These are phyloP conservation scores for Hypotaenidia okinawae DNA, from an alignment of 2,797 vertebrate genomes.

Conservation along the genomic window DNA sequence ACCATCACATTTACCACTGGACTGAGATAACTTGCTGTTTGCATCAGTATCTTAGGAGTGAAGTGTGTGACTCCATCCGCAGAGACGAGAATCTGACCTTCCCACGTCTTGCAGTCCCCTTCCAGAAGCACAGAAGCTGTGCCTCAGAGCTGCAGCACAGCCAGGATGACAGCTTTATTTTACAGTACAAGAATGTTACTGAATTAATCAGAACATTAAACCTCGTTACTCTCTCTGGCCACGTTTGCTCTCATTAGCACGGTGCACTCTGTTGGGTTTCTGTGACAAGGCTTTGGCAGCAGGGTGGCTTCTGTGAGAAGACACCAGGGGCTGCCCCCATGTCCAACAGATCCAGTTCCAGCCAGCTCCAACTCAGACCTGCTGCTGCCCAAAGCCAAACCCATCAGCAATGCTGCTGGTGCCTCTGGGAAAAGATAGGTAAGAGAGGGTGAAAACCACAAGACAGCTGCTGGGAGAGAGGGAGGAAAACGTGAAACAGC, in stretches of 20 bases:
- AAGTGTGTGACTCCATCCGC: no score
- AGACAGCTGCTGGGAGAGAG: not conserved
- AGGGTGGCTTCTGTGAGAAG: not conserved
- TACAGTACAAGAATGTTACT: not conserved
- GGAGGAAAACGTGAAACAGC: not conserved
- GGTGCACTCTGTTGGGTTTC: not conserved
- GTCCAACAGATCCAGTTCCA: not conserved
- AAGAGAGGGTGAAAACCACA: not conserved
- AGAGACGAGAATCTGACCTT: not conserved
- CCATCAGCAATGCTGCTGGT: not conserved
- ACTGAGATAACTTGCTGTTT: no score
- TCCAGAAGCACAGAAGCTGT: not conserved
- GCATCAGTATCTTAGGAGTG: no score
- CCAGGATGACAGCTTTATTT: not conserved
- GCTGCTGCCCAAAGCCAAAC: not conserved
- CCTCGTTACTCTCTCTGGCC: not conserved
- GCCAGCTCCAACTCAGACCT: not conserved
- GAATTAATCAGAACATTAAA: not conserved
- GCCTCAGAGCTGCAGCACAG: not conserved
- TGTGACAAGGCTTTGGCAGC: not conserved
- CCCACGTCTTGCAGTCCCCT: not conserved
- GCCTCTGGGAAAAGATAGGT: not conserved
- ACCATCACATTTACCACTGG: no score
- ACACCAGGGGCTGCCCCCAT: not conserved
- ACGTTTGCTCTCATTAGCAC: not conserved